Percentiles rank a stretch among this genome's conserved stretches.
phyloP scores from a whole-genome alignment of 2,888 invertebrate genomes.

The Drosophila affinis region DNA sequence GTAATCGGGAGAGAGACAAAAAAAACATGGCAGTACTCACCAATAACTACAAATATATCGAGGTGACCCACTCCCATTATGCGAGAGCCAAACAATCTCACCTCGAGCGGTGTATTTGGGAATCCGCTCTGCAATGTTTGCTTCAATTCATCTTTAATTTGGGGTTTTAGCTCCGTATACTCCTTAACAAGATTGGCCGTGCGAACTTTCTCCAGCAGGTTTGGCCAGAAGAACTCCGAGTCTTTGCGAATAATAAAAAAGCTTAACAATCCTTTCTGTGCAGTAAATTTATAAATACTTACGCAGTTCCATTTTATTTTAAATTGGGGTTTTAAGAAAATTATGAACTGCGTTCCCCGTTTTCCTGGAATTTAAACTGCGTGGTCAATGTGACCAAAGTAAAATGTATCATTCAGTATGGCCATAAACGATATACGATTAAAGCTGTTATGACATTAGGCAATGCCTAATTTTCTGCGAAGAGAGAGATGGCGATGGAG shows the following conservation, averaged over 20 bases:
- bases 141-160: conserved; percentile 9
- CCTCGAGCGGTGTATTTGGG: background rate
- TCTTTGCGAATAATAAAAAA: background rate
- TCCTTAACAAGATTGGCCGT: conserved; percentile 2
- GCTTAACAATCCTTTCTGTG: too few species aligned
- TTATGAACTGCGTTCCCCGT: too few species aligned
- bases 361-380: too few species aligned
- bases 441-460: too few species aligned
- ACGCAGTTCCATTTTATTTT: conserved; percentile 23
- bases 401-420: background rate
- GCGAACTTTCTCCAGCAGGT: background rate
- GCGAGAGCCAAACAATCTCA: conserved; percentile 34
- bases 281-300: conserved; percentile 4
- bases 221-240: conserved; percentile 5
- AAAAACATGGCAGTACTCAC: conserved; percentile 1
- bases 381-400: background rate
- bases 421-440: too few species aligned
- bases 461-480: too few species aligned
- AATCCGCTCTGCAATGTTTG: background rate
- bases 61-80: conserved; percentile 33
- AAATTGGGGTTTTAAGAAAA: background rate
- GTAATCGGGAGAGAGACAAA: too few species aligned
- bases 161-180: too few species aligned
- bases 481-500: too few species aligned
- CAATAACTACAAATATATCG: conserved; percentile 27